Evolutionary conservation across 1,140 invertebrate genomes (phyloP), one percentile per base, ranked within the genome.

Genomic region (Drosophila lacertosa): DNA sequence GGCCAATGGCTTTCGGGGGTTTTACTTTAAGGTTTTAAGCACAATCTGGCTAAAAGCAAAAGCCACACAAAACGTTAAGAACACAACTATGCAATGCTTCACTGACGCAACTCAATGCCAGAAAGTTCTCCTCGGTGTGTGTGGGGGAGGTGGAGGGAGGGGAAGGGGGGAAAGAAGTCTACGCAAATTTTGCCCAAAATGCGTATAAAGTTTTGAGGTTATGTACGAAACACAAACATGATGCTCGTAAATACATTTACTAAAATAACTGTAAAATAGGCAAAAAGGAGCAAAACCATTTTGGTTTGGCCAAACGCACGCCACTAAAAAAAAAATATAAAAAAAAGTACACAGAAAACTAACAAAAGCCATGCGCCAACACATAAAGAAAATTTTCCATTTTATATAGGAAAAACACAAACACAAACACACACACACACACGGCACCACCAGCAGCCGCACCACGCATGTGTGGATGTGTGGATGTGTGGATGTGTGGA

Each of bases 351-450:
- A n/a, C n/a, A n/a, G n/a, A n/a, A 84, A 88, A 88, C 81, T 84
- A 86, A 86, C 81, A 86, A 86, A 84, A 72, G 69, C 69, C 57
- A 57, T 74, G 72, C 59, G 64, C 57, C 67, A 74, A 78, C 81
- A 81, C 77, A 84, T 86, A 84, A 84, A 84, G 81, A 86, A 86
- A 86, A 88, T 86, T 84, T 86, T 9, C 73, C 81, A 81, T 86
- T 86, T 86, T 86, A 86, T 86, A 71, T 86, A 76, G 65, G 70
- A 86, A 74, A 57, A 42, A 65, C 51, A 63, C 24, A 74, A n/a
- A 57, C 32, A 77, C 58, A 86, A 40, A 67, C 66, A 67, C 45
- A 72, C 71, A 77, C 72, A 67, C 66, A 67, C 45, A 82, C 50
- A 71, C 44, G 24, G 39, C 57, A 24, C 55, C 47, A 78, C 60